phyloP scores from a whole-genome alignment of 2,888 invertebrate species.

The Nymphalis c-album region DNA sequence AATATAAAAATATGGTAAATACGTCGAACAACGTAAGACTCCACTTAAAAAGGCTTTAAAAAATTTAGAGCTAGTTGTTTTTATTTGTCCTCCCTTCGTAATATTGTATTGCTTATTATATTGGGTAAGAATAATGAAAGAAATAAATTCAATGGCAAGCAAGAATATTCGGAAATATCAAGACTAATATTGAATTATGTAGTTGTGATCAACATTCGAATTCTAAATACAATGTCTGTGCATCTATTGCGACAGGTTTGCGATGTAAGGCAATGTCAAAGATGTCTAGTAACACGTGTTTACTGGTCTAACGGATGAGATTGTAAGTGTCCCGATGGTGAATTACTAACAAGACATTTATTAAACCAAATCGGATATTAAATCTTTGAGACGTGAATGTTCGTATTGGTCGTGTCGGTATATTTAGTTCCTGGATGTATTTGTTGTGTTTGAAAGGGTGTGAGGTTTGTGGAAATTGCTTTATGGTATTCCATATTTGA shows the following conservation, averaged over 20 bases:
- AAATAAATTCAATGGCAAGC: background rate
- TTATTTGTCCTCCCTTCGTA: too few species aligned
- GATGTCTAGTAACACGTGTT: conserved; percentile 22
- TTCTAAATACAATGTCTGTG: conserved; percentile 10
- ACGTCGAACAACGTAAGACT: too few species aligned
- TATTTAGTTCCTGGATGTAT: conserved; percentile 5
- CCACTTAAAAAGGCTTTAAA: too few species aligned
- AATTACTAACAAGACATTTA: conserved; percentile 10
- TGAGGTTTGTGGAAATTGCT: conserved; percentile 3
- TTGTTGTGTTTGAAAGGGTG: background rate
- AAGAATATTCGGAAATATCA: background rate
- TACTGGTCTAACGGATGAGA: conserved; percentile 18
- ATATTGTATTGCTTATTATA: too few species aligned
- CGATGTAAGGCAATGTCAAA: conserved; percentile 19
- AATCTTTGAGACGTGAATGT: conserved; percentile 12
- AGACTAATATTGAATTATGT: background rate
- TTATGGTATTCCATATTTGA: conserved; percentile 1
- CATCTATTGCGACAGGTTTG: conserved; percentile 18
- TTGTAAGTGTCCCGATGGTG: conserved; percentile 9
- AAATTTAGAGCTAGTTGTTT: too few species aligned
- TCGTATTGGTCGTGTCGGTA: conserved; percentile 6
- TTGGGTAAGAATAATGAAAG: too few species aligned
- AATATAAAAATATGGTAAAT: too few species aligned
- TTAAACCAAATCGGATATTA: conserved; percentile 14
- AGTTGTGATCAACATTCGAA: conserved; percentile 5